Evolutionary conservation across 37 sponge, comb jelly and placozoan genomes (phyloP).

Genomic region (Crambe crambe): DNA sequence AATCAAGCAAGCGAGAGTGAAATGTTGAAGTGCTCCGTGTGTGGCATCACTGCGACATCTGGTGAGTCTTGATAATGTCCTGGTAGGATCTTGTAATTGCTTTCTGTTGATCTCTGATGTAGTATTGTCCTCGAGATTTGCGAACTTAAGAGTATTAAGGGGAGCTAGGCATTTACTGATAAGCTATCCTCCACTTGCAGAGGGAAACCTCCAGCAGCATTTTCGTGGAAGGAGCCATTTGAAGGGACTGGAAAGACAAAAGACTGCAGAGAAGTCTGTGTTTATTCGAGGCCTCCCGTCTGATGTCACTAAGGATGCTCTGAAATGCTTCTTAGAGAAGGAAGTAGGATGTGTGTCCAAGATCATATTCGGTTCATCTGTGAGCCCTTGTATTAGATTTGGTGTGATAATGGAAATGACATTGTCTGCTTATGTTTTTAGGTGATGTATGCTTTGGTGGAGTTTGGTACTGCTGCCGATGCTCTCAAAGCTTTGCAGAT

Average conservation of each 20-base stretch:
- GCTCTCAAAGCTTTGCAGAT: conserved; percentile 28
- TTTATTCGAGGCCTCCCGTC: conserved; percentile 47
- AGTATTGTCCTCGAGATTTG: not conserved
- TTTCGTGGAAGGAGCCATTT: conserved; percentile 40
- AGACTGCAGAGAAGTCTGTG: conserved; percentile 25
- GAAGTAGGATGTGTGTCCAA: not conserved
- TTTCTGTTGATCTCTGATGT: no score
- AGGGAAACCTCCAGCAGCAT: conserved; percentile 22
- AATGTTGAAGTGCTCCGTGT: not conserved
- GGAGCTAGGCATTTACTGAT: not conserved
- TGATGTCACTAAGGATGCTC: not conserved
- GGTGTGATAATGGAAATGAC: not conserved
- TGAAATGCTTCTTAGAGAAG: conserved; percentile 1
- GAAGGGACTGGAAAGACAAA: not conserved
- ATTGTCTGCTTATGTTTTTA: conserved; percentile 8
- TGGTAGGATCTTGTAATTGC: no score
- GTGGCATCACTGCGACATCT: not conserved
- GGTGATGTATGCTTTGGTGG: conserved; percentile 27
- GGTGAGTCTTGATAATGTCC: not conserved
- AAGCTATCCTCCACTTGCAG: conserved; percentile 25
- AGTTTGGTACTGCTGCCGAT: conserved; percentile 16
- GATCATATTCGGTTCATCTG: conserved; percentile 26
- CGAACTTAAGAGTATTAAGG: not conserved
- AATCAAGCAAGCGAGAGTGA: no score
- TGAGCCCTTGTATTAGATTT: not conserved